A percentile compares a stretch with the other conserved stretches of the same genome.
Conservation (phyloP, 2,888 invertebrate genomes). For the Drosophila leonis region DNA sequence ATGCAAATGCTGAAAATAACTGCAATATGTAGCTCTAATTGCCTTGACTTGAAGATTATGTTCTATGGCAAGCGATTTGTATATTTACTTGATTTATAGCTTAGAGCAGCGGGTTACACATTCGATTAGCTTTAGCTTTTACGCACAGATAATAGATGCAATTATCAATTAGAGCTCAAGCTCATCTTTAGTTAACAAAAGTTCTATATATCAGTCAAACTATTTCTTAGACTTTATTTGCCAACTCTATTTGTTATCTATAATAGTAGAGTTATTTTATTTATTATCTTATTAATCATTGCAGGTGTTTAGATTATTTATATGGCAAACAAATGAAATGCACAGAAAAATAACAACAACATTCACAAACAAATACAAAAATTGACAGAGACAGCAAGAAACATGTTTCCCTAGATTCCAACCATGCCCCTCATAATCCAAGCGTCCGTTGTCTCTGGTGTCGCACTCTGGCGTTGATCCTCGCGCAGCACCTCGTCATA, state of each 20-base stretch:
- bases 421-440: conserved; percentile 17
- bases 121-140: not conserved
- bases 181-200: not conserved
- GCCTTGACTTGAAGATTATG: not conserved
- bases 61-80: not conserved
- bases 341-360: not conserved
- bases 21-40: conserved; percentile 19
- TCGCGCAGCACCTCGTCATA: conserved; percentile 38
- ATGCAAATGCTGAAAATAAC: conserved; percentile 33
- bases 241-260: not conserved
- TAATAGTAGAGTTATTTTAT: not conserved
- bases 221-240: no score
- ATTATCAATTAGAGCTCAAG: not conserved
- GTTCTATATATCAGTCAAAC: no score
- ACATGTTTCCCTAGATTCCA: conserved; percentile 16
- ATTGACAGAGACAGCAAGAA: not conserved
- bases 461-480: conserved; percentile 13
- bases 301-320: not conserved
- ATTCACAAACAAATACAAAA: conserved; percentile 5
- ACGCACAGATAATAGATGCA: not conserved
- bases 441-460: conserved; percentile 7
- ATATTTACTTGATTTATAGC: not conserved
- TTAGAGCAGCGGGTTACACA: not conserved
- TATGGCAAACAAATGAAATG: not conserved
- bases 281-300: not conserved